A percentile compares a stretch with the other conserved stretches of the same genome.
phyloP scores from a whole-genome alignment of 2,888 invertebrate genomes.

The Eulithis prunata region DNA sequence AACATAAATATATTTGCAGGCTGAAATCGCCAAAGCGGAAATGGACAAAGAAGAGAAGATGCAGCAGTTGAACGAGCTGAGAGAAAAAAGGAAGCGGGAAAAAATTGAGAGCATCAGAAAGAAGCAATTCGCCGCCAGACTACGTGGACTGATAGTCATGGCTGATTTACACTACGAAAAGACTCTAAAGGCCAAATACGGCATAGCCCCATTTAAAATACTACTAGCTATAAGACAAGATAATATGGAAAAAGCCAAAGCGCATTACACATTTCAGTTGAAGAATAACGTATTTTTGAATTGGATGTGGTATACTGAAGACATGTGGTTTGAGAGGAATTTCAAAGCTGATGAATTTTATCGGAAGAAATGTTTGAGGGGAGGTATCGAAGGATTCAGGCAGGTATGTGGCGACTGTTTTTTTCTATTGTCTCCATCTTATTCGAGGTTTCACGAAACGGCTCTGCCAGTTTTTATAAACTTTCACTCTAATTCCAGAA shows the following conservation, averaged over 20 bases:
- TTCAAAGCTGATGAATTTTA: conserved; percentile 83
- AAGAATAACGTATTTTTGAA: conserved; percentile 77
- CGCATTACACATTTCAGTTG: conserved; percentile 73
- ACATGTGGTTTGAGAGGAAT: conserved; percentile 79
- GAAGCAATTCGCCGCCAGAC: conserved; percentile 78
- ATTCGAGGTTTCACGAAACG: neutral
- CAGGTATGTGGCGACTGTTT: conserved; percentile 57
- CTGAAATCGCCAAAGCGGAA: conserved; percentile 77
- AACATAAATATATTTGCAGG: conserved; percentile 53
- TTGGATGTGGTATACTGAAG: conserved; percentile 82
- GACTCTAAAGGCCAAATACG: conserved; percentile 67
- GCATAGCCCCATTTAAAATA: conserved; percentile 64
- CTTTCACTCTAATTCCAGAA: conserved; percentile 61
- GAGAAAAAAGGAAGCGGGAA: conserved; percentile 85
- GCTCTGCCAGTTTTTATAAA: neutral
- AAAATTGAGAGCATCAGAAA: conserved; percentile 85
- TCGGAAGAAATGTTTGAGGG: conserved; percentile 74
- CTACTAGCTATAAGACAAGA: conserved; percentile 66
- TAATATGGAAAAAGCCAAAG: conserved; percentile 74
- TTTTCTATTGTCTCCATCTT: neutral
- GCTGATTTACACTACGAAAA: conserved; percentile 80
- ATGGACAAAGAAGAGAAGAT: conserved; percentile 86
- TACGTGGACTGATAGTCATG: conserved; percentile 77
- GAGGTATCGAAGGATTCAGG: conserved; percentile 76
- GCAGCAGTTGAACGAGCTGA: conserved; percentile 84